Conservation (phyloP, 2,888 invertebrate genomes). For the Palloptera scutellata region DNA sequence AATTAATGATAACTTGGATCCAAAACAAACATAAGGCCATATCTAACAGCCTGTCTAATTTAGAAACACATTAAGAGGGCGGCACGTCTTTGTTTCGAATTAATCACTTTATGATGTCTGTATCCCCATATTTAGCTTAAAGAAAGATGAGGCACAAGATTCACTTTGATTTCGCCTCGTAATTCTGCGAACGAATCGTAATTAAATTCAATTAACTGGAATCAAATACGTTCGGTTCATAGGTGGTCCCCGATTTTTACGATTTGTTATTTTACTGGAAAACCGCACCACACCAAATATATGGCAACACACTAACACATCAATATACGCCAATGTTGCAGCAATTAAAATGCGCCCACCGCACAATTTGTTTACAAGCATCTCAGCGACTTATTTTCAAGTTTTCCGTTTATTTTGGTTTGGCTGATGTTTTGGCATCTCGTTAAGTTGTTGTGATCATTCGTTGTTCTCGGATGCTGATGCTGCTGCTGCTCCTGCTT, state of each 20-base stretch:
- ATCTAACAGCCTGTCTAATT: no score
- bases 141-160: slow-evolving; percentile 15
- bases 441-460: slow-evolving; percentile 43
- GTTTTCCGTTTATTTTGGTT: slow-evolving; percentile 28
- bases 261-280: slow-evolving; percentile 44
- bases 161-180: slow-evolving; percentile 30
- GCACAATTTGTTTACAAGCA: slow-evolving; percentile 32
- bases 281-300: slow-evolving; percentile 27
- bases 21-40: no score
- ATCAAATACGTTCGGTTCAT: slow-evolving; percentile 34
- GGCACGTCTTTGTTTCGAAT: no score
- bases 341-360: background rate
- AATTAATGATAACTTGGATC: no score
- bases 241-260: slow-evolving; percentile 43
- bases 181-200: slow-evolving; percentile 37
- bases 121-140: slow-evolving; percentile 15
- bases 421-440: slow-evolving; percentile 42
- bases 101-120: no score
- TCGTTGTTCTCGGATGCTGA: background rate
- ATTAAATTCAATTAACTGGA: slow-evolving; percentile 38
- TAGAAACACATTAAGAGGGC: no score
- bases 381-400: slow-evolving; percentile 29
- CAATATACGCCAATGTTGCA: no score
- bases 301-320: slow-evolving; percentile 16
- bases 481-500: no score